phyloP scores from a whole-genome alignment of 2,888 invertebrate genomes.

The Cephus runcator region DNA sequence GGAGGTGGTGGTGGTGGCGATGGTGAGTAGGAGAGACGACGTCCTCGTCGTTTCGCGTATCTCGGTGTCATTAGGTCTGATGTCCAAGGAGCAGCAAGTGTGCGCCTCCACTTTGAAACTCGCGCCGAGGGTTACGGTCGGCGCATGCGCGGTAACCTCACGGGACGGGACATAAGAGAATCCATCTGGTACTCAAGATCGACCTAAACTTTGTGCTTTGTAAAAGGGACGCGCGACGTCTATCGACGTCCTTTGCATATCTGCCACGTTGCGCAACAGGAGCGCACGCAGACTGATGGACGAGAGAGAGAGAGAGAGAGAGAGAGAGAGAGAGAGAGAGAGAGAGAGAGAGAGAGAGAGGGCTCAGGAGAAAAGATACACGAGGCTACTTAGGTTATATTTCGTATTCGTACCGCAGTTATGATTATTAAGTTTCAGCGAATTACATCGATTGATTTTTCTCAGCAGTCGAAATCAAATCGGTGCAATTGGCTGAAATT shows the following conservation, averaged over 20 bases:
- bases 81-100: neutral
- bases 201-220: neutral
- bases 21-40: neutral
- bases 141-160: neutral
- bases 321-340: slow-evolving; percentile 31
- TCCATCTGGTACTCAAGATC: neutral
- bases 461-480: too few relatives aligned
- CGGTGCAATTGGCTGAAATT: too few relatives aligned
- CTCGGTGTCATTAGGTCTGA: neutral
- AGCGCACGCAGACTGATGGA: neutral
- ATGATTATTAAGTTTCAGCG: too few relatives aligned
- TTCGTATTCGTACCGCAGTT: too few relatives aligned
- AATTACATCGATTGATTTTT: too few relatives aligned
- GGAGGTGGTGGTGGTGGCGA: neutral
- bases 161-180: neutral
- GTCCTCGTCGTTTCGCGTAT: neutral
- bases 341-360: slow-evolving; percentile 33
- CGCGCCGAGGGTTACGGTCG: neutral
- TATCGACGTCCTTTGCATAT: neutral
- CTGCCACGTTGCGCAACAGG: neutral
- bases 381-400: neutral
- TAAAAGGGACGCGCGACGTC: neutral
- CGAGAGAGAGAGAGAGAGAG: slow-evolving; percentile 21
- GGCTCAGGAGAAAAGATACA: neutral
- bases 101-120: neutral